These are phyloP conservation scores for Mormyrus proboscirostris DNA, from an alignment of 2,797 vertebrate genomes.

Conservation along the genomic window DNA sequence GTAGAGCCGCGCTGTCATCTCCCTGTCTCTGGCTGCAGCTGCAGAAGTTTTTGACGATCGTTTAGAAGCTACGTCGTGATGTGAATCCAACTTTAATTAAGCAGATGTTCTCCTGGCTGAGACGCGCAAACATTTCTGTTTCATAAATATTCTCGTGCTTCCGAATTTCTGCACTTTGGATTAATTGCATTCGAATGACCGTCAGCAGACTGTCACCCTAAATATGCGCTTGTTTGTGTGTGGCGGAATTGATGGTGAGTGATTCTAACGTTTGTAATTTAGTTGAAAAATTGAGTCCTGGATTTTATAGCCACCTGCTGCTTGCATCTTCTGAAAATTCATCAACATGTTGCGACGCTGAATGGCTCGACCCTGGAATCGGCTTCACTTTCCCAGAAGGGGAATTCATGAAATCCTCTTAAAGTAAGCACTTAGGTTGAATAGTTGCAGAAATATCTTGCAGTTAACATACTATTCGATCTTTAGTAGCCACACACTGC, in stretches of 20 bases:
- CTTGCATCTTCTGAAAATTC: background rate
- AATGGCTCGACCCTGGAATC: background rate
- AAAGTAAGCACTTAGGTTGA: background rate
- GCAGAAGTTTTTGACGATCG: background rate
- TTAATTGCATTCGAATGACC: background rate
- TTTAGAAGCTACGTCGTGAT: background rate
- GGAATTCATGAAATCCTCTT: background rate
- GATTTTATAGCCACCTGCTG: slow-evolving; percentile 10
- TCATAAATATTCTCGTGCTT: background rate
- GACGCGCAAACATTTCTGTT: background rate
- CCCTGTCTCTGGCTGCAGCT: background rate
- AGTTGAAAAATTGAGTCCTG: slow-evolving; percentile 9
- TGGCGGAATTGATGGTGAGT: background rate
- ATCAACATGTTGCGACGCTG: background rate
- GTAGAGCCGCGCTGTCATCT: background rate
- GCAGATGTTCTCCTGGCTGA: background rate
- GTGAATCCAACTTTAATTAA: background rate
- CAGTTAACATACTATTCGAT: background rate
- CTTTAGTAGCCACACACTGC: background rate
- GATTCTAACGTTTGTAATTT: slow-evolving; percentile 1
- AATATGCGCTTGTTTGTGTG: background rate
- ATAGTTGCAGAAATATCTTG: background rate
- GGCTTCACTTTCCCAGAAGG: background rate
- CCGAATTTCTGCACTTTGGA: background rate
- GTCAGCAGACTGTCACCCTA: background rate